Evolutionary conservation across 2,888 invertebrate genomes (phyloP).

Genomic region (Apomyelois bistriatella): DNA sequence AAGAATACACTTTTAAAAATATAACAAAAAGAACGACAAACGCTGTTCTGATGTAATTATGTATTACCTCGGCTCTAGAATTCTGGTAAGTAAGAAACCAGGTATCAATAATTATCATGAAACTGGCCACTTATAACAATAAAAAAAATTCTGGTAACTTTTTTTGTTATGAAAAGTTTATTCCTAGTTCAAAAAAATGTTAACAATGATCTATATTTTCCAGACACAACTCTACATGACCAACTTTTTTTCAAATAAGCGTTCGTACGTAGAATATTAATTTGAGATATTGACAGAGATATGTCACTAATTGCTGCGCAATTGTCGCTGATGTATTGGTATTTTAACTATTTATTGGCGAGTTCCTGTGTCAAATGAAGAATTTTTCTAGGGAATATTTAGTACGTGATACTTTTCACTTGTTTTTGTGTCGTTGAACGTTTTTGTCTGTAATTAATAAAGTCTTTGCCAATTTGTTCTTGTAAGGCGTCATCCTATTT

Average conservation of each 20-base stretch:
- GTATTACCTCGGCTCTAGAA: too few species aligned
- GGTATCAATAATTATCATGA: too few species aligned
- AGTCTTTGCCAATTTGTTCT: neutral
- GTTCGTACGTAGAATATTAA: conserved; percentile 8
- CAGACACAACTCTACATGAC: too few species aligned
- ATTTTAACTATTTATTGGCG: neutral
- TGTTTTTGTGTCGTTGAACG: neutral
- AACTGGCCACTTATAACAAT: too few species aligned
- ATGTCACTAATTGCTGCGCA: neutral
- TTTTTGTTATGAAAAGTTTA: too few species aligned
- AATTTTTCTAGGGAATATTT: conserved; percentile 3
- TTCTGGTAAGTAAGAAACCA: too few species aligned
- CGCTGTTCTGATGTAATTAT: too few species aligned
- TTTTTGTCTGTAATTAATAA: neutral
- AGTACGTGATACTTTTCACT: neutral
- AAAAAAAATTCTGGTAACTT: too few species aligned
- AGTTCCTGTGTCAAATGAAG: conserved; percentile 6
- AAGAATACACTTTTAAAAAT: too few species aligned
- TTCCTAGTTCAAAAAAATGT: too few species aligned
- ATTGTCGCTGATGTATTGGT: conserved; percentile 3
- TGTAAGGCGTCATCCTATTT: neutral
- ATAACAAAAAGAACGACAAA: too few species aligned
- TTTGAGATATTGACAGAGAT: conserved; percentile 3
- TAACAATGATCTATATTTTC: too few species aligned
- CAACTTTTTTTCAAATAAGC: neutral